Evolutionary conservation across 2,797 vertebrate species (phyloP).

Genomic region (Takifugu ocellatus): DNA sequence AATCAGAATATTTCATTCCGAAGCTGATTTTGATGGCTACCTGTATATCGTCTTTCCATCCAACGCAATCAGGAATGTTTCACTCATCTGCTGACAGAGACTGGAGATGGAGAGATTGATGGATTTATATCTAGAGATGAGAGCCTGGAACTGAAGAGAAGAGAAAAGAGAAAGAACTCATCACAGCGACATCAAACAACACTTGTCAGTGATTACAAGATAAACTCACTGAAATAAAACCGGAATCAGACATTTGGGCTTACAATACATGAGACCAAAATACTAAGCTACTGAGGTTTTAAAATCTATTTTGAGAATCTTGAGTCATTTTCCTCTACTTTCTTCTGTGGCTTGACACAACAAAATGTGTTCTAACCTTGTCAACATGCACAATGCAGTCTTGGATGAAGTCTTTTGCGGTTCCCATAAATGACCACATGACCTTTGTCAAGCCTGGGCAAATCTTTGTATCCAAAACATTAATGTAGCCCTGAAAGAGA

Average conservation of each 20-base stretch:
- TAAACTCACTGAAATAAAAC: too few relatives aligned
- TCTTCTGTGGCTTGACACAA: neutral
- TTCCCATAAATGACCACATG: slow-evolving; percentile 79
- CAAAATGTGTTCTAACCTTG: slow-evolving; percentile 74
- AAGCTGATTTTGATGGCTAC: slow-evolving; percentile 8
- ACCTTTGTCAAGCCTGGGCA: slow-evolving; percentile 83
- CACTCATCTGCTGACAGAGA: slow-evolving; percentile 78
- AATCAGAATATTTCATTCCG: neutral
- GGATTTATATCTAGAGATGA: slow-evolving; percentile 80
- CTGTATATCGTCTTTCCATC: slow-evolving; percentile 79
- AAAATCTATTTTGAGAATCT: too few relatives aligned
- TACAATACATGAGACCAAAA: too few relatives aligned
- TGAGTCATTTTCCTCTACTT: neutral
- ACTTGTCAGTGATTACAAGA: neutral
- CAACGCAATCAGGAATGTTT: slow-evolving; percentile 77
- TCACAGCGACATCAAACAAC: neutral
- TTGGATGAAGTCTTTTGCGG: slow-evolving; percentile 74
- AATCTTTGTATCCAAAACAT: slow-evolving; percentile 81
- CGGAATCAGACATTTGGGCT: too few relatives aligned
- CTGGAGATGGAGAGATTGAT: slow-evolving; percentile 74
- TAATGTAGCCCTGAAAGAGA: slow-evolving; percentile 81
- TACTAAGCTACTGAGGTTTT: too few relatives aligned
- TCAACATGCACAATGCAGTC: slow-evolving; percentile 81
- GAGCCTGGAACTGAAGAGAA: slow-evolving; percentile 74
- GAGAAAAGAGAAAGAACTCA: neutral